Base-by-base conservation (phyloP, 1,140 invertebrate genomes). In the Drosophila lacertosa region DNA sequence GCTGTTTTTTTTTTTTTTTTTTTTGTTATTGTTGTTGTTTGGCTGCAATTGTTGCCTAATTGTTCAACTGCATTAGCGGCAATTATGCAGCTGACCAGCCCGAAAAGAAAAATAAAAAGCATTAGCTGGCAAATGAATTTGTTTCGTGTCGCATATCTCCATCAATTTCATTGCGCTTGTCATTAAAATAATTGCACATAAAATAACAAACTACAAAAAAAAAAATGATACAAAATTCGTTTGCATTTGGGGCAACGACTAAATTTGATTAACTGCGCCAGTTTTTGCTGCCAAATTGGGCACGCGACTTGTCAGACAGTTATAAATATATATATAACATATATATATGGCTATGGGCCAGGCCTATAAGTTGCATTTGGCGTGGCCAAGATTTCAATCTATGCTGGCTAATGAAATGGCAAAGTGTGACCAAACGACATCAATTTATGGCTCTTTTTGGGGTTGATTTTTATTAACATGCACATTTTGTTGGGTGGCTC, bases 181-280 rank as follows among this genome's bases (percentile, higher is more conserved):
- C 63, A 72, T 72, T 67, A 59, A 53, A 59, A 37, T 72, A 67
- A 72, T 66, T 53, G 40, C 53, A 26, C 37, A 32, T n/a, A 2
- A 18, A 2, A 44, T 18, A 53, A 7, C 24, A 57, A n/a, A 29
- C 35, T 37, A 48, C 18, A 10, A 33, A 7, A 15, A 24, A 16
- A 62, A 9, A 45, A 18, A 66, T 35, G 44, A 59, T 29, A 65
- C 22, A 48, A 58, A 9, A 57, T 51, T 51, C 18, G 18, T 50
- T 22, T 65, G 51, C 62, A 66, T 58, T 71, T 72, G 68, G 63
- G 63, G 37, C 68, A 66, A 39, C 44, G 16, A 33, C 18, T 50
- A 50, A 50, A 40, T 53, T 64, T 57, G 60, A 65, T 53, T 65
- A 50, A 57, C 51, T 57, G 37, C 10, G 51, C 26, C 33, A 33